A percentile compares a stretch with the other conserved stretches of the same genome.
phyloP scores from a whole-genome alignment of 2,113 vertebrate species.

The Malurus elegans region DNA sequence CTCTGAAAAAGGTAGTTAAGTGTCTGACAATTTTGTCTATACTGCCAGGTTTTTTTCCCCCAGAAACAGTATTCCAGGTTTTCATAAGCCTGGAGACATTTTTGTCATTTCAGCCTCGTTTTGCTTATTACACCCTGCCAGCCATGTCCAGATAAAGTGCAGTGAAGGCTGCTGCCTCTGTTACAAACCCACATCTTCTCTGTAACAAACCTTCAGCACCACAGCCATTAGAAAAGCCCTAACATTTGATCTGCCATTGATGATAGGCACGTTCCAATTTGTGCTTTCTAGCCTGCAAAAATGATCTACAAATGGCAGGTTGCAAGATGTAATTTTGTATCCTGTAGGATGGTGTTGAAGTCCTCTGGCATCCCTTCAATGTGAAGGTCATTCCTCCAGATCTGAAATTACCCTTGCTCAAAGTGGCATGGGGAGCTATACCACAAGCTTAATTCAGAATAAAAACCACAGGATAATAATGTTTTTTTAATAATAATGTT shows the following conservation, averaged over 20 bases:
- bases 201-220: neutral
- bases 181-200: slow-evolving; percentile 14
- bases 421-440: neutral
- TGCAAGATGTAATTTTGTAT: slow-evolving; percentile 53
- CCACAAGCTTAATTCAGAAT: neutral
- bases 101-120: slow-evolving; percentile 59
- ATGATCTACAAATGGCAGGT: slow-evolving; percentile 60
- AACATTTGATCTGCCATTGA: slow-evolving; percentile 49
- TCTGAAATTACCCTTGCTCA: slow-evolving; percentile 31
- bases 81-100: slow-evolving; percentile 51
- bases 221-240: slow-evolving; percentile 1
- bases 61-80: slow-evolving; percentile 20
- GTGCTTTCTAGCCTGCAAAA: slow-evolving; percentile 28
- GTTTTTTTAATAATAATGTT: no score
- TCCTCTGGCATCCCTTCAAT: neutral
- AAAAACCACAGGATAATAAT: neutral
- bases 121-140: slow-evolving; percentile 62
- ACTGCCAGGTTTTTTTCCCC: slow-evolving; percentile 28
- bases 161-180: neutral
- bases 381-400: slow-evolving; percentile 48
- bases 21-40: slow-evolving; percentile 57
- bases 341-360: neutral
- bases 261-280: slow-evolving; percentile 58
- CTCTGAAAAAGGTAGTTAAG: slow-evolving; percentile 48
- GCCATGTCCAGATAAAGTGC: slow-evolving; percentile 27